A percentile compares a stretch with the other conserved stretches of the same genome.
These are phyloP conservation scores for Falco cherrug DNA, from an alignment of 2,797 vertebrate genomes.

Conservation along the genomic window DNA sequence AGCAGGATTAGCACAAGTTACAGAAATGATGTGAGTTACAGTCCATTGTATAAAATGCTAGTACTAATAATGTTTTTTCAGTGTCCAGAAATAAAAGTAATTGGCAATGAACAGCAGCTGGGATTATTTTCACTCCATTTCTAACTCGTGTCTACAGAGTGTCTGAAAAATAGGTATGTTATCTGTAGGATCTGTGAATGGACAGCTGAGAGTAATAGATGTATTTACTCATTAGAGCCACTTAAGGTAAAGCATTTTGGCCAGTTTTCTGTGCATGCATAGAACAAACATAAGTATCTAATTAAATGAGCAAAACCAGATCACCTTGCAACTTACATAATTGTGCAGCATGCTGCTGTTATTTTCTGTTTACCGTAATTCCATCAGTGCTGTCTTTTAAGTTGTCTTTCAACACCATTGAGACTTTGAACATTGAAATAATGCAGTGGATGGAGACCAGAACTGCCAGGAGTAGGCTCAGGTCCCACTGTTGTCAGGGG, in stretches of 20 bases:
- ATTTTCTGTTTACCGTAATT: conserved; percentile 28
- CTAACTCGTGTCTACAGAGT: neutral
- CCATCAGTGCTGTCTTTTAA: conserved; percentile 8
- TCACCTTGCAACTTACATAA: neutral
- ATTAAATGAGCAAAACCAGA: conserved; percentile 50
- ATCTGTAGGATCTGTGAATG: neutral
- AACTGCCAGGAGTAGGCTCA: neutral
- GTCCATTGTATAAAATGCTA: neutral
- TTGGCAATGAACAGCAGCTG: conserved; percentile 15
- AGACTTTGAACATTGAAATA: neutral
- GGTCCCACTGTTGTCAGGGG: neutral
- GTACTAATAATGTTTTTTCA: neutral
- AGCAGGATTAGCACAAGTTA: conserved; percentile 15
- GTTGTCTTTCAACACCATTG: neutral
- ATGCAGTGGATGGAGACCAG: neutral
- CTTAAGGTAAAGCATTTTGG: conserved; percentile 40
- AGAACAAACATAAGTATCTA: neutral
- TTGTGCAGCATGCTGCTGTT: neutral
- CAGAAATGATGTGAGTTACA: neutral
- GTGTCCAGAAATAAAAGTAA: conserved; percentile 5
- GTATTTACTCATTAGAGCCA: conserved; percentile 37
- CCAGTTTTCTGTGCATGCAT: neutral
- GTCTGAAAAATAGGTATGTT: conserved; percentile 31
- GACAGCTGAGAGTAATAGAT: conserved; percentile 29
- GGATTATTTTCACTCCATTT: conserved; percentile 18